Evolutionary conservation across 2,888 invertebrate genomes (phyloP).

Genomic region (Gerris lacustris): DNA sequence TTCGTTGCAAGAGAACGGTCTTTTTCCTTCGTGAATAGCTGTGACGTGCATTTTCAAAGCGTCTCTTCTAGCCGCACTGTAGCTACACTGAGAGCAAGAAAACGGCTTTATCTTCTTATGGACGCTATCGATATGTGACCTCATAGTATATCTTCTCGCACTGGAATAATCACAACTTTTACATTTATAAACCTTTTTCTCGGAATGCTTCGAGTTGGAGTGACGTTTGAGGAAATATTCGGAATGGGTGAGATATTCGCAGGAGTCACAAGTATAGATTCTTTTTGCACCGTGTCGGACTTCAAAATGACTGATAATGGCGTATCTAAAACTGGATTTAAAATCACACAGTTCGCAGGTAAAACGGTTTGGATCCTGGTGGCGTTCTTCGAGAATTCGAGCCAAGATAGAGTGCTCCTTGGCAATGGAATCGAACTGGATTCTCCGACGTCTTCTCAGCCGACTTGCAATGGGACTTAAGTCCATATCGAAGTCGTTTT

Average conservation of each 20-base stretch:
- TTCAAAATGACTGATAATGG: slow-evolving; percentile 1
- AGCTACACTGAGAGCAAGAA: not conserved
- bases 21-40: not conserved
- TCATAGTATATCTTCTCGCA: not conserved
- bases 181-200: not conserved
- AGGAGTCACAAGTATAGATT: not conserved
- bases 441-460: not conserved
- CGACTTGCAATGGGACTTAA: not conserved
- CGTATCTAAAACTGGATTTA: not conserved
- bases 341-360: not conserved
- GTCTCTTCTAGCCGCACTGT: slow-evolving; percentile 1
- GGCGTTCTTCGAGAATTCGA: not conserved
- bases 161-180: not conserved
- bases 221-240: not conserved
- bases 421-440: not conserved
- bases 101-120: not conserved
- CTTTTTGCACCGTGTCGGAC: not conserved
- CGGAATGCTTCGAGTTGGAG: not conserved
- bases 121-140: not conserved
- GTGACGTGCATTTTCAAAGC: not conserved
- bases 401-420: not conserved
- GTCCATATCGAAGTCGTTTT: not conserved
- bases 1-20: not conserved
- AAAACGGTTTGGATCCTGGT: not conserved
- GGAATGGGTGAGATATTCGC: not conserved